A percentile compares a stretch with the other conserved stretches of the same genome.
Evolutionary conservation across 2,113 vertebrate species (phyloP).

Genomic region (Archilochus colubris): DNA sequence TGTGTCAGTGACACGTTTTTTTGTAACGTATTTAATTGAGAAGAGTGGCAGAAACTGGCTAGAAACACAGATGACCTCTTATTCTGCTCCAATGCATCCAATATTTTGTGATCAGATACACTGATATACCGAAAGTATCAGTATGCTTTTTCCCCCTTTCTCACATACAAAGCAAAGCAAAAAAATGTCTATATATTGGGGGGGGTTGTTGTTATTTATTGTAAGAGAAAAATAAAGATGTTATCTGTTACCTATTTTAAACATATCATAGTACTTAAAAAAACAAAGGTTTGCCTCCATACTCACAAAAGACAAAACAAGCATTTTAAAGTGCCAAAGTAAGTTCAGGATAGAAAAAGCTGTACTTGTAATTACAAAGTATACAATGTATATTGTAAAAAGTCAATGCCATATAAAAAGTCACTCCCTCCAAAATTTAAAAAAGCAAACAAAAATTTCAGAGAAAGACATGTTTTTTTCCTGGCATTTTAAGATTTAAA

Average conservation of each 20-base stretch:
- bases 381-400: background rate
- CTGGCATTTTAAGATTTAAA: background rate
- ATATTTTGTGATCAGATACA: background rate
- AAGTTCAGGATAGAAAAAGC: background rate
- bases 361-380: background rate
- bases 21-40: background rate
- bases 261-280: background rate
- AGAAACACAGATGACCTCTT: background rate
- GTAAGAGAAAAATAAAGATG: background rate
- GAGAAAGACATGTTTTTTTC: background rate
- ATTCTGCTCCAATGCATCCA: background rate
- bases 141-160: background rate
- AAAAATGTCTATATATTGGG: accelerated
- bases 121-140: background rate
- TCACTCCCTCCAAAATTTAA: background rate
- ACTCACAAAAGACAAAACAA: background rate
- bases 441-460: background rate
- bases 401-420: background rate
- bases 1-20: background rate
- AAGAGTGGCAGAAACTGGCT: background rate
- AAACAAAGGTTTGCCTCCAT: background rate
- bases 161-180: accelerated
- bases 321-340: background rate
- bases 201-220: background rate
- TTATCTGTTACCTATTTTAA: background rate